Base-by-base conservation (phyloP, 2,888 invertebrate species). In the Corythucha ciliata region DNA sequence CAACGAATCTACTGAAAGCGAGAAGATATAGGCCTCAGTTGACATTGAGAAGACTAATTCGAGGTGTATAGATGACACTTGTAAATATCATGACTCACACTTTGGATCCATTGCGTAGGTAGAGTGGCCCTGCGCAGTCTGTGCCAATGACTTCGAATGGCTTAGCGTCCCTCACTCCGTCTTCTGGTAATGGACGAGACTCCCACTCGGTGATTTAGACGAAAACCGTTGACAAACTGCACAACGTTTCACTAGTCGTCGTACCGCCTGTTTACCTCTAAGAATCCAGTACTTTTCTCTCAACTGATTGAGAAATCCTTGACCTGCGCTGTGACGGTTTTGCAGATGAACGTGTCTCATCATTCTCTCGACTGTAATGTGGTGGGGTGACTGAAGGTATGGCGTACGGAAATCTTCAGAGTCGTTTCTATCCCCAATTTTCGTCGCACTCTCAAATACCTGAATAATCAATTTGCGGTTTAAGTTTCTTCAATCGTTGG, bases 41-140 rank as follows among this genome's bases (percentile, higher is more conserved):
- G 61, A 50, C 22, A 63, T 27, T 37, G 59, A 57, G 2, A 22
- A 48, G 0, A 59, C 62, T 12, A 62, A 12, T 41, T 63, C 63
- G 12, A 62, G 22, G 41, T 63, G 60, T 1, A 63, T 49, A 2
- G 63, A 63, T 45, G 27, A 8, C 2, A n/a, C 14, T 20, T 2
- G 36, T 36, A n/a, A 36, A 36, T 12, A 36, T 36, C 4, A 59
- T 57, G 8, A 69, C 58, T 62, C 64, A 68, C 4, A 36, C 36
- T 14, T 36, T n/a, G 5, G 3, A 7, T 7, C 36, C 36, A n/a
- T 36, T n/a, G 3, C 10, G 18, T 4, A 36, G 10, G 14, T 36
- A n/a, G 7, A 36, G 8, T 14, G 36, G 36, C 6, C 36, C 36
- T 2, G 36, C 14, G 3, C 18, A n/a, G 8, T 36, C 36, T 5